Base-by-base conservation (phyloP, 2,113 vertebrate species). In the Apteryx owenii region DNA sequence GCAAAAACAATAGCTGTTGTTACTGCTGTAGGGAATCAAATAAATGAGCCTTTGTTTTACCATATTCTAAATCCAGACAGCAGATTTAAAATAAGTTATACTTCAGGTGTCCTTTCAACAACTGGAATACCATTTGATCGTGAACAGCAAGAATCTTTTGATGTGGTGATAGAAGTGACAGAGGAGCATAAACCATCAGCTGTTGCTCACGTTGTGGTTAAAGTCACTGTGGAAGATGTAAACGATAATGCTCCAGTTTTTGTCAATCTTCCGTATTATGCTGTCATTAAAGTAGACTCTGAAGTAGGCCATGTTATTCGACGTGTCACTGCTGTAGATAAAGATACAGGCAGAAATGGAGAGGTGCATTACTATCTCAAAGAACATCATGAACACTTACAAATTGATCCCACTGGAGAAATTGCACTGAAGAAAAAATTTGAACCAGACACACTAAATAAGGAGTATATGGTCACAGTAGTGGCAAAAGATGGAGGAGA, bases 231-330 rank as follows among this genome's bases (percentile, higher is more conserved):
- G 7, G 99, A 99, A 91, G 99, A 99, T 66, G 92, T 98, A 65
- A 99, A 99, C 44, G 99, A 99, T 96, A 99, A 99, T 3, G 96
- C 96, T 11, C 99, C 99, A 0, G 98, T 99, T 97, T 99, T 99
- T 94, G 98, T 99, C 84, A 99, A 99, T 96, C 98, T 99, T 90
- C 99, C 99, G 0, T 99, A 99, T 97, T 99, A 99, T 3, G 99
- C 99, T 13, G 97, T 99, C 9, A 98, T 99, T 48, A 99, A 99
- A 95, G 98, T 99, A 93, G 99, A 99, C 11, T 98, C 99, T 3
- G 98, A 98, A 70, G 98, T 98, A 54, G 99, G 99, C 65, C 98
- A 99, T 3, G 66, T 99, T 48, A 99, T 99, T 90, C 98, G 98
- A 22, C 97, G 82, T 25, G 99, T 99, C 23, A 98, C 98, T 5